Percentiles rank a stretch among this genome's conserved stretches.
Evolutionary conservation across 2,888 invertebrate genomes (phyloP).

Genomic region (Eulithis testata): DNA sequence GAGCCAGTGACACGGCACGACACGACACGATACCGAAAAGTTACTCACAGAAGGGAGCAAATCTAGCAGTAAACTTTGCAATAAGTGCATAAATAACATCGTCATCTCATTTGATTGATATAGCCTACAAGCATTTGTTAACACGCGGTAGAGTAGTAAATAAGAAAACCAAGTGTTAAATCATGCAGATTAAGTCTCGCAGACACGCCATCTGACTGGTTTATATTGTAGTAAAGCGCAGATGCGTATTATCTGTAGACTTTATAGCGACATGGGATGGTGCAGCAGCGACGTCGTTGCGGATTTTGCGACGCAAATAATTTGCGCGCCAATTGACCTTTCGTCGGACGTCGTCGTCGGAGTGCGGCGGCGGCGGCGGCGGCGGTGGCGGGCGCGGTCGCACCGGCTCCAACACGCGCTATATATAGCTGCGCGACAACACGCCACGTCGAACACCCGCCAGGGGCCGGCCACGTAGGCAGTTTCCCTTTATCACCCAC

Average conservation of each 20-base stretch:
- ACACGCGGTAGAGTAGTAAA: conserved; percentile 16
- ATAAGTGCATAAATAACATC: not conserved
- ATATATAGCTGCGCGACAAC: conserved; percentile 81
- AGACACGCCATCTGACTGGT: conserved; percentile 31
- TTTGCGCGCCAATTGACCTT: conserved; percentile 85
- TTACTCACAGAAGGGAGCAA: not conserved
- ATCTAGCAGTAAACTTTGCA: not conserved
- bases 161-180: conserved; percentile 30
- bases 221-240: conserved; percentile 38
- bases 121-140: conserved; percentile 10
- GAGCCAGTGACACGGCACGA: not conserved
- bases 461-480: conserved; percentile 80
- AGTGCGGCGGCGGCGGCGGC: conserved; percentile 60
- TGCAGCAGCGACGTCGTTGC: conserved; percentile 62
- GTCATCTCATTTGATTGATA: conserved; percentile 3
- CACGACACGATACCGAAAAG: not conserved
- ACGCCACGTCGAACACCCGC: conserved; percentile 73
- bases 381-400: conserved; percentile 71
- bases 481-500: conserved; percentile 81
- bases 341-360: conserved; percentile 76
- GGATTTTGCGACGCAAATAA: conserved; percentile 83
- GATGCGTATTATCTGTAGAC: conserved; percentile 42
- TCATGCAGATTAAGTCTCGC: conserved; percentile 33
- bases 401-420: conserved; percentile 77
- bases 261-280: conserved; percentile 51